These are phyloP conservation scores for Pseudopleuronectes americanus DNA, from an alignment of 2,797 vertebrate species.

Conservation along the genomic window DNA sequence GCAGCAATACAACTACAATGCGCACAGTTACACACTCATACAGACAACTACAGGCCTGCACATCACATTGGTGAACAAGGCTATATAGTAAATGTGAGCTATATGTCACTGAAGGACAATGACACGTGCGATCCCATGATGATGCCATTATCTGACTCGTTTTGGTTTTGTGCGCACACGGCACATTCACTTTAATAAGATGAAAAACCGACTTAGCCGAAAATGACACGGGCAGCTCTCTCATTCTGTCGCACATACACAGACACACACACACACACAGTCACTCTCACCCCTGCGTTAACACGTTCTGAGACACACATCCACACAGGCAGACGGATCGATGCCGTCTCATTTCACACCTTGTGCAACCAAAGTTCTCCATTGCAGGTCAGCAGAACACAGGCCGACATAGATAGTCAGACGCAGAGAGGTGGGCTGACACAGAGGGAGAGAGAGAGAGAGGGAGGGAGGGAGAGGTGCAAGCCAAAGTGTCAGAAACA, in stretches of 20 bases:
- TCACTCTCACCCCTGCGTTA: background rate
- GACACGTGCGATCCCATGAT: constrained; percentile 1
- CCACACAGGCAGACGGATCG: constrained; percentile 62
- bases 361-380: constrained; percentile 66
- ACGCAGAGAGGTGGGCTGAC: background rate
- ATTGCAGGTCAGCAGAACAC: constrained; percentile 54
- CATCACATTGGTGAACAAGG: background rate
- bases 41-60: too few species aligned
- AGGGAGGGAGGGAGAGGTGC: constrained; percentile 4
- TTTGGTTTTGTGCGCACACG: background rate
- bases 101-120: background rate
- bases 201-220: constrained; percentile 35
- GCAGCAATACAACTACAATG: background rate
- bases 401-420: constrained; percentile 31
- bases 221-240: constrained; percentile 23
- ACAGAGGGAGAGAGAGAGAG: constrained; percentile 3
- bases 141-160: constrained; percentile 22
- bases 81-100: background rate
- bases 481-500: constrained; percentile 33
- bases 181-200: constrained; percentile 13
- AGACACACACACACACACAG: background rate
- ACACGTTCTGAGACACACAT: constrained; percentile 33
- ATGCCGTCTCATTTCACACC: constrained; percentile 78
- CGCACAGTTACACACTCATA: background rate
- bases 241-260: background rate